Evolutionary conservation across 1,140 invertebrate genomes (phyloP).

Genomic region (Penaeus japonicus): DNA sequence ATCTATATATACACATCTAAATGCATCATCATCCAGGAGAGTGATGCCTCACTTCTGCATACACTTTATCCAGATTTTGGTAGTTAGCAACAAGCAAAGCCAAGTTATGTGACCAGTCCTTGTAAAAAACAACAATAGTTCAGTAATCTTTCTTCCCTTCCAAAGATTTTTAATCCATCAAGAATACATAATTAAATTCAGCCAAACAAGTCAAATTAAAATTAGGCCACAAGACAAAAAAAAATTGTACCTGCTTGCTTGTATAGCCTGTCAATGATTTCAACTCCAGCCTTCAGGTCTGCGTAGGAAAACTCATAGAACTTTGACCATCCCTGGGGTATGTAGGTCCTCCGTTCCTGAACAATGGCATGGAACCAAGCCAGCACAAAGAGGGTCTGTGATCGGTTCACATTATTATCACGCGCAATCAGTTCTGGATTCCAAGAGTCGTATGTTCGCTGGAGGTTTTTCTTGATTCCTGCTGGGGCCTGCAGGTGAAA

Average conservation of each 20-base stretch:
- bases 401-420: constrained; percentile 66
- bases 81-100: no score
- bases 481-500: constrained; percentile 69
- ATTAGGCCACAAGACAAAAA: neutral
- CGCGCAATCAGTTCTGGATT: constrained; percentile 66
- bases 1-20: constrained; percentile 31
- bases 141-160: no score
- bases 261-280: constrained; percentile 74
- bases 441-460: constrained; percentile 71
- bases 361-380: constrained; percentile 86
- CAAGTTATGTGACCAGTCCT: no score
- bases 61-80: neutral
- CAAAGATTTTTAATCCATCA: no score
- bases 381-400: constrained; percentile 74
- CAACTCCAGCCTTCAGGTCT: constrained; percentile 80
- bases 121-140: no score
- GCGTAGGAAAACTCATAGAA: constrained; percentile 90
- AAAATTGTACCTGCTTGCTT: constrained; percentile 61
- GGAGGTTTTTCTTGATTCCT: constrained; percentile 73
- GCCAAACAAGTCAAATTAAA: neutral
- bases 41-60: neutral
- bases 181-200: neutral
- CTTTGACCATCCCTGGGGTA: constrained; percentile 87
- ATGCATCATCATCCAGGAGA: neutral
- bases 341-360: constrained; percentile 86